A percentile compares a stretch with the other conserved stretches of the same genome.
These are phyloP conservation scores for Myrmecophaga tridactyla DNA, from an alignment of 2,113 vertebrate species.

Conservation along the genomic window DNA sequence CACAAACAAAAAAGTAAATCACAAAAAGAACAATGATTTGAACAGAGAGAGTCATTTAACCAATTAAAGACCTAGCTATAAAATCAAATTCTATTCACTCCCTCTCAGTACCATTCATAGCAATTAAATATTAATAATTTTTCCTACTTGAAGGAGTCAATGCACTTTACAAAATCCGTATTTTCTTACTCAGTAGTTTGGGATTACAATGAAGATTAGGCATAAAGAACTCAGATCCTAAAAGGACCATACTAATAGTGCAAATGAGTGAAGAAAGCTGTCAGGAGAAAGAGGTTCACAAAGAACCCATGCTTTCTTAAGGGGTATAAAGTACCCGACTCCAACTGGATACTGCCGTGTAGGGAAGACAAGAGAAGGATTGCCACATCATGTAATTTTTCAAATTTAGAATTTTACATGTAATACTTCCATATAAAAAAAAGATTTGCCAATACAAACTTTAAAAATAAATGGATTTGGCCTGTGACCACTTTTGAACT, in stretches of 20 bases:
- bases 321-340: rapidly evolving
- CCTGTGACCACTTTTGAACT: neutral
- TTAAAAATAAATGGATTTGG: neutral
- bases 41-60: neutral
- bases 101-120: neutral
- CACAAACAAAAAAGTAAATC: neutral
- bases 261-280: neutral
- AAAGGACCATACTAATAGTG: rapidly evolving
- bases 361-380: neutral
- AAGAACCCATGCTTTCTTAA: neutral
- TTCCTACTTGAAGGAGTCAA: neutral
- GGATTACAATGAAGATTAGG: neutral
- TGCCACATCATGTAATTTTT: neutral
- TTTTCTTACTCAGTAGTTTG: neutral
- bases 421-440: neutral
- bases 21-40: neutral
- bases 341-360: neutral
- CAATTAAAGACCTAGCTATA: neutral
- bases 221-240: neutral
- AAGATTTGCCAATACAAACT: neutral
- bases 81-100: neutral
- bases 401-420: neutral
- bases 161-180: neutral
- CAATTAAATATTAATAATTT: neutral
- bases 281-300: neutral